Evolutionary conservation across 2,888 invertebrate genomes (phyloP).

Genomic region (Cosmopolites sordidus): DNA sequence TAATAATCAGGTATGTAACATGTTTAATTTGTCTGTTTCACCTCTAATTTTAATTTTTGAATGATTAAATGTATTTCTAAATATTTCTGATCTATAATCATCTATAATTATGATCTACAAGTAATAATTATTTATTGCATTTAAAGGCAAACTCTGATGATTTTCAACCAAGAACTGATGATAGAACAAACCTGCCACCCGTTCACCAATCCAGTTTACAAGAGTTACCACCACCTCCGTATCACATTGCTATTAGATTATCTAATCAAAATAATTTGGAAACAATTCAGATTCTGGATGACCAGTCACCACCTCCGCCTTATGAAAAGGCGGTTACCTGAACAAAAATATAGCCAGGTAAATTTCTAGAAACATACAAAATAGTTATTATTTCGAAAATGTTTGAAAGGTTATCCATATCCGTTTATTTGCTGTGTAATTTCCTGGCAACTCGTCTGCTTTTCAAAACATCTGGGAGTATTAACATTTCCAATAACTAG

Average conservation of each 20-base stretch:
- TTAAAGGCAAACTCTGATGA: constrained; percentile 3
- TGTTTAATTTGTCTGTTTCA: not conserved
- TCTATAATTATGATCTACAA: no score
- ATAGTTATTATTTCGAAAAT: no score
- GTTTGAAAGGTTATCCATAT: no score
- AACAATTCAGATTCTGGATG: constrained; percentile 47
- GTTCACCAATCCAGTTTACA: constrained; percentile 22
- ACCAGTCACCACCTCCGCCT: constrained; percentile 62
- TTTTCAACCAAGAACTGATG: constrained; percentile 6
- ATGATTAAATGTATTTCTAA: no score
- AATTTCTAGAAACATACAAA: no score
- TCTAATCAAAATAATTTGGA: constrained; percentile 56
- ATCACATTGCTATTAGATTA: constrained; percentile 72
- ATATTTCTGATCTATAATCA: no score
- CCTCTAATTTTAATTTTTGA: no score
- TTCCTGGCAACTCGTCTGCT: no score
- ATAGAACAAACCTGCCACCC: constrained; percentile 16
- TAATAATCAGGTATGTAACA: constrained; percentile 5
- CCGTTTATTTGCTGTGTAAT: no score
- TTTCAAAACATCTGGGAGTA: no score
- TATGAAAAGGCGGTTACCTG: constrained; percentile 72
- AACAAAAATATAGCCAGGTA: constrained; percentile 7
- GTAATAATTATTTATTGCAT: no score
- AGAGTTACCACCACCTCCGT: constrained; percentile 68
- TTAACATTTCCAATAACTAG: no score